Percentiles rank a stretch among this genome's conserved stretches.
Evolutionary conservation across 2,113 vertebrate species (phyloP).

Genomic region (Clarias batrachus): DNA sequence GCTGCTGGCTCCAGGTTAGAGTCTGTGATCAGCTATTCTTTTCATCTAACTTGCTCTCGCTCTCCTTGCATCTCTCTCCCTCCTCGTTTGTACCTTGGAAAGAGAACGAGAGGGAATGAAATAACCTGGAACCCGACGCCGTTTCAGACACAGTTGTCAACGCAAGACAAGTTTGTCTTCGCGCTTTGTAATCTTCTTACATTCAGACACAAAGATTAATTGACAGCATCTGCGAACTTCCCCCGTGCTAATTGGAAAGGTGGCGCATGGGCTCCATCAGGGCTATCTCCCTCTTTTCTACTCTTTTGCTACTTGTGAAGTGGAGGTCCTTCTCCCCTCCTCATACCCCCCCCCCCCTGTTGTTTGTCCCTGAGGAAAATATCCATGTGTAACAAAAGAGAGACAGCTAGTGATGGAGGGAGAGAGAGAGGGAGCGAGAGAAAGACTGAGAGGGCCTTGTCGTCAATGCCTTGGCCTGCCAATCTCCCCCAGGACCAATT

Average conservation of each 20-base stretch:
- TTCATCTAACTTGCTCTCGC: slow-evolving; percentile 67
- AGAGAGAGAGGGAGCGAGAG: slow-evolving; percentile 34
- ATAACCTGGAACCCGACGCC: slow-evolving; percentile 19
- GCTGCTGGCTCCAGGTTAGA: slow-evolving; percentile 86
- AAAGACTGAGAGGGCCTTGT: slow-evolving; percentile 67
- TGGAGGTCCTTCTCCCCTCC: slow-evolving; percentile 65
- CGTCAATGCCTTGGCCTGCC: slow-evolving; percentile 84
- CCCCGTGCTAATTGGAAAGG: slow-evolving; percentile 54
- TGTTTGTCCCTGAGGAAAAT: slow-evolving; percentile 86
- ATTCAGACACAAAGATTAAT: slow-evolving; percentile 31
- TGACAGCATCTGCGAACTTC: slow-evolving; percentile 27
- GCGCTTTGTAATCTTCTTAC: neutral
- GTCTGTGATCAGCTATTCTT: slow-evolving; percentile 87
- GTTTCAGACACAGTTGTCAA: slow-evolving; percentile 20
- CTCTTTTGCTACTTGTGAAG: slow-evolving; percentile 71
- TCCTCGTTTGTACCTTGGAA: slow-evolving; percentile 22
- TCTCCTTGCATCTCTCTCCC: slow-evolving; percentile 9
- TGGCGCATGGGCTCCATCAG: slow-evolving; percentile 53
- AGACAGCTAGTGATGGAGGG: slow-evolving; percentile 45
- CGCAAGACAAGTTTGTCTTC: slow-evolving; percentile 34
- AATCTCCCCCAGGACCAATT: slow-evolving; percentile 94
- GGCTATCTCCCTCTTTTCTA: slow-evolving; percentile 25
- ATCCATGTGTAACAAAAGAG: slow-evolving; percentile 83
- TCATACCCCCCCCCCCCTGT: slow-evolving; percentile 44
- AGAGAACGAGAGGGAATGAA: slow-evolving; percentile 46